phyloP scores from a whole-genome alignment of 1,140 invertebrate species.

The Gonatopus flavifemur region DNA sequence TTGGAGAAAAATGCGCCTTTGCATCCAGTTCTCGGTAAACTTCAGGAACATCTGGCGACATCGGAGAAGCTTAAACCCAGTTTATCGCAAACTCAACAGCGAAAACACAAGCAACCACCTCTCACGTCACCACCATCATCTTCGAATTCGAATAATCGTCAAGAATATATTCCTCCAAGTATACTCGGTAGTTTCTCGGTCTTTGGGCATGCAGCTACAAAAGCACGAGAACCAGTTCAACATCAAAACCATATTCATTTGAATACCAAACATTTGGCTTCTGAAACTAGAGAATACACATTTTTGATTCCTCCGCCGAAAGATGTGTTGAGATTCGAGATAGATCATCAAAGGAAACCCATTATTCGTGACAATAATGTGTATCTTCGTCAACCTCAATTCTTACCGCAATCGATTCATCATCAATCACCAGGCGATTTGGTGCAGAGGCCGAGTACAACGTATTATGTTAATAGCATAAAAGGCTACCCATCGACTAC shows the following conservation, averaged over 20 bases:
- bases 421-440: constrained; percentile 32
- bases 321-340: constrained; percentile 42
- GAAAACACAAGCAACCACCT: constrained; percentile 29
- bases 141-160: constrained; percentile 10
- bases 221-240: constrained; percentile 36
- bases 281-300: constrained; percentile 46
- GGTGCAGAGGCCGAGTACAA: constrained; percentile 29
- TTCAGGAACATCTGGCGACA: constrained; percentile 46
- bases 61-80: constrained; percentile 43
- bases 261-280: constrained; percentile 30
- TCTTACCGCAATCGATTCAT: constrained; percentile 9
- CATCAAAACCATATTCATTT: constrained; percentile 1
- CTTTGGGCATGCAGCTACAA: constrained; percentile 49
- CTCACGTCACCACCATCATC: no score
- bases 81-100: no score
- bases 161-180: constrained; percentile 50
- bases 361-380: constrained; percentile 33
- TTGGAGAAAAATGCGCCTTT: constrained; percentile 35
- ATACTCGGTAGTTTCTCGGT: constrained; percentile 56
- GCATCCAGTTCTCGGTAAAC: constrained; percentile 45
- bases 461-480: constrained; percentile 43
- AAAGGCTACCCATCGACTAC: constrained; percentile 28
- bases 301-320: constrained; percentile 50
- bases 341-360: constrained; percentile 42
- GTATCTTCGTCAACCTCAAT: constrained; percentile 36